Evolutionary conservation across 37 sponge, comb jelly and placozoan genomes (phyloP).

Genomic region (Petrosia ficiformis): DNA sequence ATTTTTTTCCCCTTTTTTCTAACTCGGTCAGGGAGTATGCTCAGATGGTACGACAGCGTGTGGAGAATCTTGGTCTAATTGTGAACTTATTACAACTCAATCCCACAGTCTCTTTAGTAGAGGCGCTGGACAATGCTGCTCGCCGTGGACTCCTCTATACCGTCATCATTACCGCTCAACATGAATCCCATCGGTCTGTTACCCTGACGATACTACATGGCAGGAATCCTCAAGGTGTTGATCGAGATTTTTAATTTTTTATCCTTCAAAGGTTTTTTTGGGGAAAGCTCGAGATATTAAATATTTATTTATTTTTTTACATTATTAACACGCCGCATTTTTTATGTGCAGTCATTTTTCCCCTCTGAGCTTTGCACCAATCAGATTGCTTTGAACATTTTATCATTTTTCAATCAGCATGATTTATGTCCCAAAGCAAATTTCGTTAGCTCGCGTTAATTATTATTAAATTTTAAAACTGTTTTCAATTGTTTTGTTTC

Average conservation of each 20-base stretch:
- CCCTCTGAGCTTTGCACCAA: no score
- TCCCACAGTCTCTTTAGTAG: constrained; percentile 61
- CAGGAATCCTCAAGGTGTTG: constrained; percentile 74
- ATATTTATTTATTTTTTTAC: constrained; percentile 1
- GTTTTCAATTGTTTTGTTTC: no score
- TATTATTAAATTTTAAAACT: no score
- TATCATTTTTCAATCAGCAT: no score
- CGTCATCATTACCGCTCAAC: constrained; percentile 68
- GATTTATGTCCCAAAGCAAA: no score
- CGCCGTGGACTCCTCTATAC: constrained; percentile 66
- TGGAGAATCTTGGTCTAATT: constrained; percentile 21
- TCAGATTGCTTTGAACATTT: no score
- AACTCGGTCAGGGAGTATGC: constrained; percentile 86
- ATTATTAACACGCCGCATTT: no score
- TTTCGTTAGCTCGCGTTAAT: no score
- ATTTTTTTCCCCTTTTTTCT: no score
- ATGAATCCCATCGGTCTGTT: constrained; percentile 77
- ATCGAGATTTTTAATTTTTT: neutral
- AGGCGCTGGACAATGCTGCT: constrained; percentile 63
- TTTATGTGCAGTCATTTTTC: no score
- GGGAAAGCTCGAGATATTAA: neutral
- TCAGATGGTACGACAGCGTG: constrained; percentile 27
- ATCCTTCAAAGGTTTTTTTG: no score
- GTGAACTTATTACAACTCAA: constrained; percentile 38
- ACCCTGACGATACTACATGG: constrained; percentile 81